These are phyloP conservation scores for Madoqua kirkii DNA, from an alignment of 2,113 vertebrate genomes.

Conservation along the genomic window DNA sequence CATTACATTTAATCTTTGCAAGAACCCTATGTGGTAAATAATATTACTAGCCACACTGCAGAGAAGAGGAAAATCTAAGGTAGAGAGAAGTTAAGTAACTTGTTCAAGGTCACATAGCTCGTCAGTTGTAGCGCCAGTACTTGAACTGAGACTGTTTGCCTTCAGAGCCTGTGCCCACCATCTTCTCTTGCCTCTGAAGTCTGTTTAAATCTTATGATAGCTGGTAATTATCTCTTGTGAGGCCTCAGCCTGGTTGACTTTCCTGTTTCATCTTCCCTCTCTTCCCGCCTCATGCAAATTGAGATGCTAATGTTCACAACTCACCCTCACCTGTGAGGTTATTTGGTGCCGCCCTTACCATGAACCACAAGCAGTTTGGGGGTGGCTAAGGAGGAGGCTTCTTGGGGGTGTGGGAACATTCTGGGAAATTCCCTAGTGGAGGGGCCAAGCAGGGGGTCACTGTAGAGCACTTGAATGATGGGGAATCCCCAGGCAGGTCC, in stretches of 20 bases:
- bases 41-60: neutral
- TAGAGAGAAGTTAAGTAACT: neutral
- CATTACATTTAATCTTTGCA: neutral
- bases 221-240: neutral
- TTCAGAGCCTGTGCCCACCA: neutral
- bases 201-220: neutral
- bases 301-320: neutral
- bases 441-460: slow-evolving; percentile 31
- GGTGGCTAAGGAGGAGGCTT: slow-evolving; percentile 33
- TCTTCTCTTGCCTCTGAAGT: neutral
- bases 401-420: slow-evolving; percentile 49
- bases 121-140: neutral
- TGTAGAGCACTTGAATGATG: neutral
- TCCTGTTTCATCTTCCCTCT: neutral
- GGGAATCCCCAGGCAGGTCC: slow-evolving; percentile 63
- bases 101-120: neutral
- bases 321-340: slow-evolving; percentile 13
- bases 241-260: neutral
- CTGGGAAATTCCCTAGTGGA: slow-evolving; percentile 65
- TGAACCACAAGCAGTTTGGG: neutral
- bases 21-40: neutral
- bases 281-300: neutral
- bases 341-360: neutral
- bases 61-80: neutral
- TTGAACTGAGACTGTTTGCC: neutral